phyloP scores from a whole-genome alignment of 2,888 invertebrate species.

The Yponomeuta sedellus region DNA sequence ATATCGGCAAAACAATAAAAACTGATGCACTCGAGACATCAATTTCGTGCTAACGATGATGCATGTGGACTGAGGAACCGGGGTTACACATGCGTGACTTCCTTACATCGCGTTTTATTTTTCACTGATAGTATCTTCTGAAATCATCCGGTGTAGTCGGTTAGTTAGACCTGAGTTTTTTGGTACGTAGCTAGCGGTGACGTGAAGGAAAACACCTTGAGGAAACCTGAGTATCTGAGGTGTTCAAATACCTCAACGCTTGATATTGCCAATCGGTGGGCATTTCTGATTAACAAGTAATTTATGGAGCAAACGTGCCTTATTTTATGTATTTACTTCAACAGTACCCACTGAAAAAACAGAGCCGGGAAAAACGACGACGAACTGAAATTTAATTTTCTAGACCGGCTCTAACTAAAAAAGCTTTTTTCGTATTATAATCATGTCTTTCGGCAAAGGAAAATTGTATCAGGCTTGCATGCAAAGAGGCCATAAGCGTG shows the following conservation, averaged over 20 bases:
- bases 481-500: conserved; percentile 64
- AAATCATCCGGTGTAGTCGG: too few relatives aligned
- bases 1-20: conserved; percentile 8
- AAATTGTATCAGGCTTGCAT: conserved; percentile 49
- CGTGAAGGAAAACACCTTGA: too few relatives aligned
- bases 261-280: too few relatives aligned
- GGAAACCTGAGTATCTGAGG: too few relatives aligned
- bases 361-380: neutral
- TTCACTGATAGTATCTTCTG: too few relatives aligned
- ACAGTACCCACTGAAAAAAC: neutral
- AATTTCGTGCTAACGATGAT: conserved; percentile 1
- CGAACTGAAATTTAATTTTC: neutral
- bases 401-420: neutral
- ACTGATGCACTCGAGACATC: neutral
- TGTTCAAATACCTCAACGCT: too few relatives aligned
- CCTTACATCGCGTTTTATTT: neutral
- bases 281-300: too few relatives aligned
- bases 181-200: too few relatives aligned
- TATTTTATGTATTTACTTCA: too few relatives aligned
- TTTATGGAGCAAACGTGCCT: too few relatives aligned
- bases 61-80: neutral
- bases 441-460: neutral
- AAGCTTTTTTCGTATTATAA: neutral
- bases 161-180: too few relatives aligned
- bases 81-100: neutral